Evolutionary conservation across 1,140 invertebrate species (phyloP), one percentile per base, ranked within the genome.

Genomic region (Whitmania pigra): DNA sequence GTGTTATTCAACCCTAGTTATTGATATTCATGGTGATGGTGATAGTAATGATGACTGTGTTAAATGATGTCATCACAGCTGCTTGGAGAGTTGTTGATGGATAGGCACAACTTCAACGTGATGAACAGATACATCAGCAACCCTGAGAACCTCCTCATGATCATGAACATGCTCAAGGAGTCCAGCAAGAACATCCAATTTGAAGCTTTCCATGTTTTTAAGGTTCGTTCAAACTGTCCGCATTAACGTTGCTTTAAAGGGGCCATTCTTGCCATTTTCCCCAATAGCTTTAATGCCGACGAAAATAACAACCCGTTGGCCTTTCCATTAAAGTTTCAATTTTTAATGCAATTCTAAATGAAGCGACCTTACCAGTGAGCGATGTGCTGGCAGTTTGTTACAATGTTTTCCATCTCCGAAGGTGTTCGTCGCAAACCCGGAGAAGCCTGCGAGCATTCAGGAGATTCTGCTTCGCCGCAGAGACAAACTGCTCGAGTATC

Each of bases 141-240:
- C 84, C 94, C 94, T 20, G 95, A 99, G 80, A 99, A 99, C 86
- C 87, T 99, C 66, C 99, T 98, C 82, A 86, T 99, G 73, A 99
- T 99, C 95, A 99, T 99, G 97, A 99, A 97, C 82, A 97, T 99
- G 94, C 86, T 99, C 76, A 94, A 95, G 85, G 95, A 99, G 82
- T 95, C 97, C 82, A 97, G 94, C 78, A 88, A 93, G 77, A 99
- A 99, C 85, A 99, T 99, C 79, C 96, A 99, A 83, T 99, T 99
- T 86, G 97, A 99, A 87, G 97, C 96, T 83, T 99, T 99, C 86
- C 97, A 99, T 84, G 97, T 99, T 78, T 99, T 99, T 85, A 99
- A 99, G 89, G 95, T 95, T 63, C 11, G 57, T 9, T 57, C 25
- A 25, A 25, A 25, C 29, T n/a, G 22, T 6, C 29, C 6, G 22